Evolutionary conservation across 2,888 invertebrate species (phyloP).

Genomic region (Amiota communis): DNA sequence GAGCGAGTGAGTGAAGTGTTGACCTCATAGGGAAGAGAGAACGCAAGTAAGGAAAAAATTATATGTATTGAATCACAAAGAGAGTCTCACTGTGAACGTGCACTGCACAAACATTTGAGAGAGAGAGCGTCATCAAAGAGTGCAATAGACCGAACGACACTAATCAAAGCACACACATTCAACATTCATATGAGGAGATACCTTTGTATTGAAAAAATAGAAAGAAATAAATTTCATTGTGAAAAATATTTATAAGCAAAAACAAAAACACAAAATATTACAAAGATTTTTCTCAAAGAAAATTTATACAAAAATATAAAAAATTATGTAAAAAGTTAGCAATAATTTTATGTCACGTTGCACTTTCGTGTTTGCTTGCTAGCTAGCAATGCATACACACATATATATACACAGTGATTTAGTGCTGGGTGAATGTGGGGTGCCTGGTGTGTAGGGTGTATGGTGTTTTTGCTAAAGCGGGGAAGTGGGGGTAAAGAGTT

Average conservation of each 20-base stretch:
- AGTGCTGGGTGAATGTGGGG: too few relatives aligned
- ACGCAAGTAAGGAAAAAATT: background rate
- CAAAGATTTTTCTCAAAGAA: too few relatives aligned
- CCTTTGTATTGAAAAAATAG: too few relatives aligned
- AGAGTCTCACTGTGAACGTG: background rate
- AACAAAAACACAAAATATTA: background rate
- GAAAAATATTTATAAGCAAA: background rate
- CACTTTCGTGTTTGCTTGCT: background rate
- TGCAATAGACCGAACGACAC: too few relatives aligned
- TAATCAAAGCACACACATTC: background rate
- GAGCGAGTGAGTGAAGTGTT: too few relatives aligned
- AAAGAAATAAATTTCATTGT: constrained; percentile 10
- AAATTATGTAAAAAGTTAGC: constrained; percentile 1
- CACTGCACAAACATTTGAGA: background rate
- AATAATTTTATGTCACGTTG: background rate
- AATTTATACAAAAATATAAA: background rate
- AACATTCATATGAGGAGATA: background rate
- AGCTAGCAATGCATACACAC: background rate
- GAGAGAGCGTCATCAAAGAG: background rate
- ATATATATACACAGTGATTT: constrained; percentile 14
- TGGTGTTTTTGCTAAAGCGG: background rate
- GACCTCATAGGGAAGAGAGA: background rate
- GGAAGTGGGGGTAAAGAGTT: constrained; percentile 10
- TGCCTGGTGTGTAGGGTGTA: too few relatives aligned
- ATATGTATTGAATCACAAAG: background rate